phyloP scores from a whole-genome alignment of 1,140 invertebrate genomes.

The Drosophila subobscura region DNA sequence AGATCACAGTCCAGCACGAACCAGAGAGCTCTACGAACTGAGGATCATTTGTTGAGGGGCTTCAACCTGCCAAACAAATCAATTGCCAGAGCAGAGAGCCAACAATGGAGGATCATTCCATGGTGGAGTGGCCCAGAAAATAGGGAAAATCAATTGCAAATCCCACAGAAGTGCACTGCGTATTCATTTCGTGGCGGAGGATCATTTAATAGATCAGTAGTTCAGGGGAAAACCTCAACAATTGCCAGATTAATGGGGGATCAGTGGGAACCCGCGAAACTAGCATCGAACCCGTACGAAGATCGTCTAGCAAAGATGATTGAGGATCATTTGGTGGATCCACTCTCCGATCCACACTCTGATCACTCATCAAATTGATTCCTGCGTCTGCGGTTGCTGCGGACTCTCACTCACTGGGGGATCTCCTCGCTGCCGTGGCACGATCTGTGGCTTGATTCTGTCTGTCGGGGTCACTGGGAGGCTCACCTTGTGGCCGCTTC shows the following conservation, averaged over 20 bases:
- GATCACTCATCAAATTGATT: slow-evolving; percentile 43
- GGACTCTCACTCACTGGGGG: slow-evolving; percentile 25
- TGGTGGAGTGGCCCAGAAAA: too few species aligned
- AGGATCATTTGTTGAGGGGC: too few species aligned
- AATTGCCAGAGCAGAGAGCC: too few species aligned
- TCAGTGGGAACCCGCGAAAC: slow-evolving; percentile 21
- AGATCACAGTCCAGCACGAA: too few species aligned
- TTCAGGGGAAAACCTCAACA: too few species aligned
- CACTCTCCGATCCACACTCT: slow-evolving; percentile 1
- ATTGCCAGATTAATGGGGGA: slow-evolving; percentile 15
- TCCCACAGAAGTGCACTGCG: slow-evolving; percentile 1
- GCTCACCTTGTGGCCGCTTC: slow-evolving; percentile 25
- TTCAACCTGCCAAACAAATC: too few species aligned
- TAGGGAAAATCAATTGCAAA: slow-evolving; percentile 13
- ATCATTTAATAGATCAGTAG: too few species aligned
- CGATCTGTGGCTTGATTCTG: slow-evolving; percentile 15
- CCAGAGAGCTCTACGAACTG: too few species aligned
- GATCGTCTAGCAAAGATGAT: slow-evolving; percentile 11
- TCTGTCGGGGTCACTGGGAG: slow-evolving; percentile 3
- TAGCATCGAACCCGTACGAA: slow-evolving; percentile 30
- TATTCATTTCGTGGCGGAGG: background rate
- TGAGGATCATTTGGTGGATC: slow-evolving; percentile 38
- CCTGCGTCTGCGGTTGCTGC: background rate
- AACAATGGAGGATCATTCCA: too few species aligned
- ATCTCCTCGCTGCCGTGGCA: slow-evolving; percentile 16